Conservation (phyloP, 2,888 invertebrate species). For the Oscheius sp. region DNA sequence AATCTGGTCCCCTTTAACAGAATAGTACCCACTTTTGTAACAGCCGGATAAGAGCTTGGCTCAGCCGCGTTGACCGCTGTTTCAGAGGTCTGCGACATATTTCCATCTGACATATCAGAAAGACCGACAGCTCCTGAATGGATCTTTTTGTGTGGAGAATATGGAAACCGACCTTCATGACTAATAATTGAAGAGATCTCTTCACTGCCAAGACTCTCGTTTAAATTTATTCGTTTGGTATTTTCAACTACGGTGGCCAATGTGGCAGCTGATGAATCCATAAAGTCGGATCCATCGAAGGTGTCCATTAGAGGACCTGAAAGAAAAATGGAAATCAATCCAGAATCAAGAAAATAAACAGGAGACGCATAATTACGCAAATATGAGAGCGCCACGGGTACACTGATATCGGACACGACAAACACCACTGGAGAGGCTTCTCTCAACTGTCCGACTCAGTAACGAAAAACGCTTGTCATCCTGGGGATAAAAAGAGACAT, state of each 20-base stretch:
- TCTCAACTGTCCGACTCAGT: neutral
- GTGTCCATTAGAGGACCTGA: conserved; percentile 22
- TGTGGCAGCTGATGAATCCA: conserved; percentile 31
- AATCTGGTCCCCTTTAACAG: too few relatives aligned
- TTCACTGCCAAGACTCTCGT: conserved; percentile 18
- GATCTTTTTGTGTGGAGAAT: too few relatives aligned
- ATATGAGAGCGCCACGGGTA: conserved; percentile 21
- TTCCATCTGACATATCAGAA: conserved; percentile 33
- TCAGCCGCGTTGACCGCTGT: conserved; percentile 10
- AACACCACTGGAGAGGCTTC: conserved; percentile 25
- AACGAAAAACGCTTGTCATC: conserved; percentile 12
- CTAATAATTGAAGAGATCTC: conserved; percentile 19
- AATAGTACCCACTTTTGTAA: conserved; percentile 16
- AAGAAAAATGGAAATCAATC: too few relatives aligned
- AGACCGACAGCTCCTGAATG: conserved; percentile 24
- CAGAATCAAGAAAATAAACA: conserved; percentile 8
- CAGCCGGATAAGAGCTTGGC: conserved; percentile 19
- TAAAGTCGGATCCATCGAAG: conserved; percentile 22
- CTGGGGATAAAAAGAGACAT: neutral
- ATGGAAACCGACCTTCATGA: conserved; percentile 20
- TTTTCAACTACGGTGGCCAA: conserved; percentile 27
- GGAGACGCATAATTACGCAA: conserved; percentile 22
- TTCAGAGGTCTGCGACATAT: conserved; percentile 30
- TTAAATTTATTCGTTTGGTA: conserved; percentile 11
- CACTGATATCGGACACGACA: conserved; percentile 28